A percentile compares a stretch with the other conserved stretches of the same genome.
Evolutionary conservation across 2,888 invertebrate species (phyloP).

Genomic region (Acleris literana): DNA sequence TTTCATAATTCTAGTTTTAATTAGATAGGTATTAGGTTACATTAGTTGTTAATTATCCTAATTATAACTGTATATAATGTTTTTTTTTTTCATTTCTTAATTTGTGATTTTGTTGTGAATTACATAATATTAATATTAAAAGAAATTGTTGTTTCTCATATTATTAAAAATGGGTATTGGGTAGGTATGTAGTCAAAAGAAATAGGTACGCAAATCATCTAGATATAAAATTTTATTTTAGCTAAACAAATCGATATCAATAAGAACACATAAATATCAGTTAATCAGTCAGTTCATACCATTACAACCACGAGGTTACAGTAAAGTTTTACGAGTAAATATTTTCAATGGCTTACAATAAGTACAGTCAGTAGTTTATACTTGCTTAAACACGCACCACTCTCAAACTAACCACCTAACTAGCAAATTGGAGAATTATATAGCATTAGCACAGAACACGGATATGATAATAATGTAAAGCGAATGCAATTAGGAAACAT

Average conservation of each 20-base stretch:
- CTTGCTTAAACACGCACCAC: slow-evolving; percentile 5
- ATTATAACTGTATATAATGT: too few species aligned
- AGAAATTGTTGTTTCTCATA: too few species aligned
- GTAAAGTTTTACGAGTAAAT: slow-evolving; percentile 2
- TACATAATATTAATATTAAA: too few species aligned
- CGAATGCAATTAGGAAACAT: too few species aligned
- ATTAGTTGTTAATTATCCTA: too few species aligned
- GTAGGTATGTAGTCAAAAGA: background rate
- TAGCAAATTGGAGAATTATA: slow-evolving; percentile 17
- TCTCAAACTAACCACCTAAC: slow-evolving; percentile 6
- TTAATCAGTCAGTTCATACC: slow-evolving; percentile 45
- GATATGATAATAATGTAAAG: too few species aligned
- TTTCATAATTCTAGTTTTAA: too few species aligned
- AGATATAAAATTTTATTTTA: slow-evolving; percentile 38
- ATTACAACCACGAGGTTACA: slow-evolving; percentile 35
- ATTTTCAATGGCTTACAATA: background rate
- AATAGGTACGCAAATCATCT: slow-evolving; percentile 27
- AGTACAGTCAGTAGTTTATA: background rate
- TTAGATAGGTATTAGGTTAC: too few species aligned
- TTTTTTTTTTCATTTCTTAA: too few species aligned
- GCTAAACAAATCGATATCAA: slow-evolving; percentile 29
- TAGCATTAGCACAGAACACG: slow-evolving; percentile 1
- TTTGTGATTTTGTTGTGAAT: too few species aligned
- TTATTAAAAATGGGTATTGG: too few species aligned
- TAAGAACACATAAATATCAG: slow-evolving; percentile 43